Evolutionary conservation across 2,113 vertebrate species (phyloP).

Genomic region (Cottus gobio): DNA sequence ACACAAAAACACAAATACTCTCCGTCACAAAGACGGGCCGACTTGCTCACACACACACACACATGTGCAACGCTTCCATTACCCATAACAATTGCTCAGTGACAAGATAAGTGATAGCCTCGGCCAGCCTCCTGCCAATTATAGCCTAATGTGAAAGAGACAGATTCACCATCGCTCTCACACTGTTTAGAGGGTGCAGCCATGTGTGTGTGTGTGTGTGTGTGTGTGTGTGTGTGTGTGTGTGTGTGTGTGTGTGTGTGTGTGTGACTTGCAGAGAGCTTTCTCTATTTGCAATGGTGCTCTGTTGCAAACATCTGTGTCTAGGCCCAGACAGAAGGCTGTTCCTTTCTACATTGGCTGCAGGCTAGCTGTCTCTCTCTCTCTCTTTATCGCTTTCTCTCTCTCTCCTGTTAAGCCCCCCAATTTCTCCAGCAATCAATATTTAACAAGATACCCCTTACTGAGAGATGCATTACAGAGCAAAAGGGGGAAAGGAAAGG

Average conservation of each 20-base stretch:
- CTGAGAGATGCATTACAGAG: no score
- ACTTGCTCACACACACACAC: conserved; percentile 29
- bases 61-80: conserved; percentile 60
- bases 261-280: conserved; percentile 50
- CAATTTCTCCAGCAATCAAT: conserved; percentile 65
- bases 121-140: conserved; percentile 77
- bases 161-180: conserved; percentile 71
- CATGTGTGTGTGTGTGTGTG: conserved; percentile 14
- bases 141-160: conserved; percentile 78
- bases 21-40: conserved; percentile 5
- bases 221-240: conserved; percentile 25
- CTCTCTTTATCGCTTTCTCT: not conserved
- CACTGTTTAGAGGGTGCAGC: conserved; percentile 51
- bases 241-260: conserved; percentile 36
- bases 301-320: conserved; percentile 77
- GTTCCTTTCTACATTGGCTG: conserved; percentile 61
- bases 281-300: conserved; percentile 63
- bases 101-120: conserved; percentile 78
- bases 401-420: conserved; percentile 6
- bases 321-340: conserved; percentile 72
- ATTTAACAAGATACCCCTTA: conserved; percentile 71
- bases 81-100: conserved; percentile 75
- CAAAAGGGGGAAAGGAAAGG: conserved; percentile 13
- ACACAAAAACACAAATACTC: conserved; percentile 45
- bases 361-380: conserved; percentile 44